These are phyloP conservation scores for Anaspis maculata DNA, from an alignment of 2,888 invertebrate species.

Conservation along the genomic window DNA sequence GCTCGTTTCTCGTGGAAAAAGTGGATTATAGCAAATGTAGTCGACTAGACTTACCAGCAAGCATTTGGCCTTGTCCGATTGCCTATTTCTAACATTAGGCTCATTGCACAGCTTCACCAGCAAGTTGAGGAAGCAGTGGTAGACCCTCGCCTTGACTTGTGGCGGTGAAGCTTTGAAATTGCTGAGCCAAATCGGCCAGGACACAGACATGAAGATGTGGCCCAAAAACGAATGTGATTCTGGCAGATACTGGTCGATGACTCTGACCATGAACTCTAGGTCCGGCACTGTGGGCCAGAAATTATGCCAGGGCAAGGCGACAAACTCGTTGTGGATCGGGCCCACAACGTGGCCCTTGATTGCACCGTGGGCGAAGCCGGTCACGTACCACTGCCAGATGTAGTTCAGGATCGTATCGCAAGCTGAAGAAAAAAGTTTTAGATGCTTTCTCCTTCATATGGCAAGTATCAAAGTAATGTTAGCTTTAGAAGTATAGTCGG, in stretches of 20 bases:
- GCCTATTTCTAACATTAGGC: slow-evolving; percentile 52
- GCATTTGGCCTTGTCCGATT: slow-evolving; percentile 41
- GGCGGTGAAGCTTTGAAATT: slow-evolving; percentile 41
- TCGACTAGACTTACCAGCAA: too few relatives aligned
- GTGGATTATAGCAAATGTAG: too few relatives aligned
- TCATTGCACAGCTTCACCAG: slow-evolving; percentile 65
- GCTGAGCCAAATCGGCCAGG: slow-evolving; percentile 58
- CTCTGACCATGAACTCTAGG: slow-evolving; percentile 61
- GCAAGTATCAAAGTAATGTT: too few relatives aligned
- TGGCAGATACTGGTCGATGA: slow-evolving; percentile 57
- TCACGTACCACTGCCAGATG: slow-evolving; percentile 64
- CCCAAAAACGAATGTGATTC: slow-evolving; percentile 65
- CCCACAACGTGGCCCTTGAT: slow-evolving; percentile 58
- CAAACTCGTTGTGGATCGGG: slow-evolving; percentile 57
- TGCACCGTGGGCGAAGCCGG: slow-evolving; percentile 53
- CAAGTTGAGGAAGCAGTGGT: slow-evolving; percentile 58
- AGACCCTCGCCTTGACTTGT: slow-evolving; percentile 42
- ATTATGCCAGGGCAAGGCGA: slow-evolving; percentile 61
- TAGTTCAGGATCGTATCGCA: slow-evolving; percentile 51
- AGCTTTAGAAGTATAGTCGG: too few relatives aligned
- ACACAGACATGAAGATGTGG: slow-evolving; percentile 57
- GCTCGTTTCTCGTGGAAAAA: too few relatives aligned
- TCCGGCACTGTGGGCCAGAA: slow-evolving; percentile 59
- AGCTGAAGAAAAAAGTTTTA: slow-evolving; percentile 33
- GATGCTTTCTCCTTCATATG: too few relatives aligned